Evolutionary conservation across 2,113 vertebrate species (phyloP).

Genomic region (Miniopterus natalensis): DNA sequence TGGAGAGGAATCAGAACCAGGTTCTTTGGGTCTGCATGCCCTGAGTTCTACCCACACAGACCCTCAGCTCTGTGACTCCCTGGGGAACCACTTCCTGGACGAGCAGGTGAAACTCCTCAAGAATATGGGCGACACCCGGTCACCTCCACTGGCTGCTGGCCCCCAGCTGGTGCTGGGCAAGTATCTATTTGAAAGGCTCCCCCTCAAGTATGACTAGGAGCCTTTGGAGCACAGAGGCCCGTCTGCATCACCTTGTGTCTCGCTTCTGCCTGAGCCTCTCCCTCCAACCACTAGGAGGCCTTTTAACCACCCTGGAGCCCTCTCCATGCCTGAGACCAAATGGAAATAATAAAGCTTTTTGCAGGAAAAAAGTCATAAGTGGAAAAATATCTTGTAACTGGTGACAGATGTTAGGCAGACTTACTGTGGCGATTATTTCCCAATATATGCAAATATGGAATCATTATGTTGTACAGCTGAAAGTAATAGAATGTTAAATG

Average conservation of each 20-base stretch:
- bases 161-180: no score
- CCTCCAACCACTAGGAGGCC: not conserved
- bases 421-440: not conserved
- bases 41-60: not conserved
- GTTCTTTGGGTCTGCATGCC: no score
- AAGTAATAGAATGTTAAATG: not conserved
- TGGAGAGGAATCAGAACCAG: not conserved
- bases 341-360: not conserved
- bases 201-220: no score
- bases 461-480: not conserved
- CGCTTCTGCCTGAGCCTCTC: not conserved
- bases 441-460: not conserved
- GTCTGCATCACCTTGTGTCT: not conserved
- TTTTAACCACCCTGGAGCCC: not conserved
- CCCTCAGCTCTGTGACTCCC: not conserved
- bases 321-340: not conserved
- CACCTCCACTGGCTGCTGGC: no score
- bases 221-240: not conserved
- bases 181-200: no score
- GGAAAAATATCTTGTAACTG: not conserved
- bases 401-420: not conserved
- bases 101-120: not conserved
- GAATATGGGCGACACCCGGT: no score
- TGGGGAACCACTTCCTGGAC: not conserved
- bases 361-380: not conserved